Percentiles rank a stretch among this genome's conserved stretches.
Conservation (phyloP, 2,113 vertebrate genomes). For the Tetrao urogallus region DNA sequence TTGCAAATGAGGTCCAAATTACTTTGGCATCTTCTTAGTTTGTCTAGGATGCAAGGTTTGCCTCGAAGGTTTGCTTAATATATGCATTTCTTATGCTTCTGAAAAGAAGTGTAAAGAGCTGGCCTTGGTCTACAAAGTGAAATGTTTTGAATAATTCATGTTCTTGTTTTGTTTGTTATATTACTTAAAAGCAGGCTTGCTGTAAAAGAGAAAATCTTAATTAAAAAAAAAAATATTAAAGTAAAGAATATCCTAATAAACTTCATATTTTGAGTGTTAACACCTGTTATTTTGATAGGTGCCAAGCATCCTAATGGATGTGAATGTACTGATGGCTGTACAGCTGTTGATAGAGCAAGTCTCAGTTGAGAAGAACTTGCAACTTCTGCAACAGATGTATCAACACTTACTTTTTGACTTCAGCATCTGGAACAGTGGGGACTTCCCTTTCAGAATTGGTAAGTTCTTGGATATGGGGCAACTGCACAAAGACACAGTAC, state of each 20-base stretch:
- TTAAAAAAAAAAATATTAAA: neutral
- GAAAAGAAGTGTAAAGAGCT: neutral
- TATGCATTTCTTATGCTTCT: neutral
- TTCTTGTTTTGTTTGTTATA: neutral
- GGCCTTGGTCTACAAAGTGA: neutral
- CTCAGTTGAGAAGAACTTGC: conserved; percentile 89
- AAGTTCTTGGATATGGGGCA: conserved; percentile 34
- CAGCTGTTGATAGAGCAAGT: conserved; percentile 95
- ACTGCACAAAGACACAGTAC: neutral
- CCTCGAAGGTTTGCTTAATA: neutral
- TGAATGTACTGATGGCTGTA: conserved; percentile 91
- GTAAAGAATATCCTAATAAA: neutral
- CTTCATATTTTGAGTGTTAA: neutral
- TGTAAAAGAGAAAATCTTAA: neutral
- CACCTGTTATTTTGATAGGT: conserved; percentile 75
- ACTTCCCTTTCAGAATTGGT: conserved; percentile 96
- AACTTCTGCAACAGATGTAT: conserved; percentile 92
- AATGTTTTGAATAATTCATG: neutral
- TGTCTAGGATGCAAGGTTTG: neutral
- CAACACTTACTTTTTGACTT: conserved; percentile 95
- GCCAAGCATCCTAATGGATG: conserved; percentile 89
- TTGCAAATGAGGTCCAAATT: neutral
- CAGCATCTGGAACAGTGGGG: conserved; percentile 95
- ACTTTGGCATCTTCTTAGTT: neutral
- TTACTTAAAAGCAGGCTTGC: neutral